Evolutionary conservation across 1,140 invertebrate species (phyloP).

Genomic region (Pachyrhynchus sulphureomaculatus): DNA sequence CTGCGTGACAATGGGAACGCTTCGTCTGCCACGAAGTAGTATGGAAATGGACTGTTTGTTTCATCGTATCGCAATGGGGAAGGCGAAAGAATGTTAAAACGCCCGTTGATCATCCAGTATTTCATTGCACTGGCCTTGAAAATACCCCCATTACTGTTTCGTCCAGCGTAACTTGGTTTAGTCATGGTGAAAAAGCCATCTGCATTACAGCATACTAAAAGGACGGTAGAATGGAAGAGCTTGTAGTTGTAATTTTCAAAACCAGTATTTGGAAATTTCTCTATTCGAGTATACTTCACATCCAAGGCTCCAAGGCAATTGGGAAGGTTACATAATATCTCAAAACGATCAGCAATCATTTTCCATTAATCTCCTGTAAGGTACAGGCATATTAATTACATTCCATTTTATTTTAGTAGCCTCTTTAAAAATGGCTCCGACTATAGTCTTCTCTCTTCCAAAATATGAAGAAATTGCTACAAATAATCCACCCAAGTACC

Average conservation of each 20-base stretch:
- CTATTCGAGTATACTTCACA: constrained; percentile 11
- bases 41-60: constrained; percentile 11
- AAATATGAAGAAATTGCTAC: constrained; percentile 10
- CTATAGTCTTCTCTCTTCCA: constrained; percentile 11
- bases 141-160: constrained; percentile 29
- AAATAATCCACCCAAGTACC: not conserved
- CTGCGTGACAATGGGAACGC: constrained; percentile 25
- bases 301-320: not conserved
- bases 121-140: constrained; percentile 21
- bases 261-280: constrained; percentile 19
- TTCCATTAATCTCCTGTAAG: constrained; percentile 4
- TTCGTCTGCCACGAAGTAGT: constrained; percentile 17
- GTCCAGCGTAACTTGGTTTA: constrained; percentile 18
- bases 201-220: constrained; percentile 17
- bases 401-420: constrained; percentile 18
- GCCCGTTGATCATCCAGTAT: constrained; percentile 8
- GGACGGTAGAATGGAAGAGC: constrained; percentile 13
- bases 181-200: constrained; percentile 22
- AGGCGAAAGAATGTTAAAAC: constrained; percentile 24
- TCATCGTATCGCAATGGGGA: constrained; percentile 19
- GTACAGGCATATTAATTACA: constrained; percentile 4
- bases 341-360: constrained; percentile 15
- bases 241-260: constrained; percentile 28
- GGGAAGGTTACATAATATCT: not conserved
- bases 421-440: constrained; percentile 11